These are phyloP conservation scores for Helicorthomorpha holstii DNA, from an alignment of 1,140 invertebrate species.

Conservation along the genomic window DNA sequence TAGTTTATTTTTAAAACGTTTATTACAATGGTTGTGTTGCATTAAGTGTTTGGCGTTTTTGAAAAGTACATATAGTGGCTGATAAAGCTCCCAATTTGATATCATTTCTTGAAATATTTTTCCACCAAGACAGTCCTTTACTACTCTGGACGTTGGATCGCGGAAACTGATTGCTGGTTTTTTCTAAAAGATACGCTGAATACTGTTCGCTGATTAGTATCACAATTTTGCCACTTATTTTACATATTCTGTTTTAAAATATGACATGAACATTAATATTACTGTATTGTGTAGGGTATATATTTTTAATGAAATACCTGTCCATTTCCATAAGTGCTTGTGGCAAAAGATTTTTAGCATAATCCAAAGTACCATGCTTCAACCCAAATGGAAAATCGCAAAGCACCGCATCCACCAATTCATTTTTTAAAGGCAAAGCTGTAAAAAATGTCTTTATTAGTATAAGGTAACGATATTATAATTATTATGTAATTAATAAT, in stretches of 20 bases:
- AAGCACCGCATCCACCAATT: not conserved
- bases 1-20: no score
- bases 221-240: not conserved
- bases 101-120: not conserved
- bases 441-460: no score
- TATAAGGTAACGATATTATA: no score
- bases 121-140: no score
- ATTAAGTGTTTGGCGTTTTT: no score
- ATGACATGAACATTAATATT: not conserved
- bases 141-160: not conserved
- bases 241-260: not conserved
- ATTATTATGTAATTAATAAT: no score
- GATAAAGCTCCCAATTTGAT: not conserved
- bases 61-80: not conserved
- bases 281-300: not conserved
- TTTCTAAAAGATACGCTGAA: not conserved
- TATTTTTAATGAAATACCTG: not conserved
- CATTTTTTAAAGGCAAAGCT: not conserved
- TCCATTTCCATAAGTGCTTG: not conserved
- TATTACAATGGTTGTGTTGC: no score
- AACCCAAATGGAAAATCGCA: not conserved
- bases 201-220: not conserved
- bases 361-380: not conserved
- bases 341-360: not conserved
- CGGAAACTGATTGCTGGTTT: not conserved